Conservation (phyloP, 2,113 vertebrate species). For the Myanophis thanlyinensis region DNA sequence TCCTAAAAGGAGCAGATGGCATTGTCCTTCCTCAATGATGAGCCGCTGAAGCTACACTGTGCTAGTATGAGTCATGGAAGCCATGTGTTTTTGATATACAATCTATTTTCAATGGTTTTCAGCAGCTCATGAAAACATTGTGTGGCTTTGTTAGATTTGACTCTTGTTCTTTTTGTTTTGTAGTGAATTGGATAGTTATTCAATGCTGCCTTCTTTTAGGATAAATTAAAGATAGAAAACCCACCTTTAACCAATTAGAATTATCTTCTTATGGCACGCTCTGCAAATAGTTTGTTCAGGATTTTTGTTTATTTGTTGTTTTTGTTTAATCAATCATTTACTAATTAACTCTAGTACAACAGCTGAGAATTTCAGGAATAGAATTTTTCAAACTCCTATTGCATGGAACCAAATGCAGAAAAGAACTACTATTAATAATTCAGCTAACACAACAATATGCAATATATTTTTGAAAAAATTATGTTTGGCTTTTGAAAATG, state of each 20-base stretch:
- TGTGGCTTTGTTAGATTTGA: neutral
- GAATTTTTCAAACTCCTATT: neutral
- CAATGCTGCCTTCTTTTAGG: neutral
- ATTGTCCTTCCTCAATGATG: no score
- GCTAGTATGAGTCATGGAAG: no score
- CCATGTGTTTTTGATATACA: no score
- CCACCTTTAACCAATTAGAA: neutral
- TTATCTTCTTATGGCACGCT: neutral
- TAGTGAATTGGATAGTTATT: neutral
- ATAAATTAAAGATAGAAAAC: neutral
- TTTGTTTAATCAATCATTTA: neutral
- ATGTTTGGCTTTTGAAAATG: conserved; percentile 3
- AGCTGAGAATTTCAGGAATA: neutral
- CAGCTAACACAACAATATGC: neutral
- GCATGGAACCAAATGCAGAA: neutral
- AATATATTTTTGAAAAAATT: neutral
- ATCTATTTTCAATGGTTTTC: no score
- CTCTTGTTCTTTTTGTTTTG: neutral
- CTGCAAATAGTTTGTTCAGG: neutral
- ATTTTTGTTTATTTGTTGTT: neutral
- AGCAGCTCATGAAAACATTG: no score
- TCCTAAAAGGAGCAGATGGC: no score
- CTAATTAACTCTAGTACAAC: neutral
- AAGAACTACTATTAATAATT: neutral
- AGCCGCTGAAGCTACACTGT: no score